Evolutionary conservation across 2,797 vertebrate genomes (phyloP).

Genomic region (Helostoma temminkii): DNA sequence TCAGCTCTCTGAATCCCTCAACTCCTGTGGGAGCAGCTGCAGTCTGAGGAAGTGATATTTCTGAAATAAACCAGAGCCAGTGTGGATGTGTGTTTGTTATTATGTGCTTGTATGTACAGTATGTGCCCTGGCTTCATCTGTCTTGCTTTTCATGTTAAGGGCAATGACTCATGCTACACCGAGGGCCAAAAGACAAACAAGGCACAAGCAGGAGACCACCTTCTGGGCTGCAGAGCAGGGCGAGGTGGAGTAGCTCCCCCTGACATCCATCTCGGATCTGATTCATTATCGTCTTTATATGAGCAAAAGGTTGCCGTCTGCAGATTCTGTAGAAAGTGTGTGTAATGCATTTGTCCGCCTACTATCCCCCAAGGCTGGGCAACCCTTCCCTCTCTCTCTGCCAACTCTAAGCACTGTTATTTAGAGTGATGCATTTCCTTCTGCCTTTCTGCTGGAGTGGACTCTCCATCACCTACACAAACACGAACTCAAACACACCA

Average conservation of each 20-base stretch:
- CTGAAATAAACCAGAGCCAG: conserved; percentile 13
- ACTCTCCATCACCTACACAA: conserved; percentile 67
- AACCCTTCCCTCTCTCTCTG: conserved; percentile 55
- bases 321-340: conserved; percentile 46
- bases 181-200: conserved; percentile 59
- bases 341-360: conserved; percentile 70
- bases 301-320: conserved; percentile 67
- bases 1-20: conserved; percentile 41
- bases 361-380: conserved; percentile 52
- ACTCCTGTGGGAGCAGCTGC: conserved; percentile 57
- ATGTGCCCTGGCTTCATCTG: conserved; percentile 40
- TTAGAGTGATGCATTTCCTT: conserved; percentile 77
- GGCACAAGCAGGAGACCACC: conserved; percentile 63
- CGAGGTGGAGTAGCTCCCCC: conserved; percentile 30
- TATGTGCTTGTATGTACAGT: conserved; percentile 3
- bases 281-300: conserved; percentile 73
- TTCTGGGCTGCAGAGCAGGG: conserved; percentile 59
- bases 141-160: conserved; percentile 56
- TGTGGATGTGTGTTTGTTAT: conserved; percentile 32
- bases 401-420: conserved; percentile 74
- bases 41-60: conserved; percentile 43
- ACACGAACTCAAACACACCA: conserved; percentile 36
- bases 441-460: conserved; percentile 64
- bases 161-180: conserved; percentile 60
- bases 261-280: conserved; percentile 60